Base-by-base conservation (phyloP, 1,140 invertebrate genomes). In the Drosophila nebulosa region DNA sequence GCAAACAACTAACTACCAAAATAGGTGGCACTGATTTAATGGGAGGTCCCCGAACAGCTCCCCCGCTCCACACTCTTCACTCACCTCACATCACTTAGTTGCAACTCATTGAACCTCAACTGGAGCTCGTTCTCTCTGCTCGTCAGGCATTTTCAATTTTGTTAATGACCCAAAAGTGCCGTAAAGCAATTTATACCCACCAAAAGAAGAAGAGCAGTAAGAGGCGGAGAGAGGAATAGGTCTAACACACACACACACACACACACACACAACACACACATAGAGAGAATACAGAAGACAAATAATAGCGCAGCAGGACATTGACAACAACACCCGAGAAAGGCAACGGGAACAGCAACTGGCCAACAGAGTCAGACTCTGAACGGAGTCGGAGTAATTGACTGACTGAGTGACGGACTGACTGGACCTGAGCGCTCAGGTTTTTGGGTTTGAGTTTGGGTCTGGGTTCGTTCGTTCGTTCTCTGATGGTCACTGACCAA, bases 261-360 rank as follows among this genome's bases (percentile, higher is more conserved):
- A 52, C 3, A 39, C 3, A 39, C 1, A 77, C 61, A 73, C 53
- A 83, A 39, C 1, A 77, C 61, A 73, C 53, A 83, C 18, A 30
- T 12, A 55, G 14, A 30, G n/a, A 55, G 52, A 55, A 55, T 22
- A 30, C 24, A 55, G 52, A 55, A 83, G 81, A 86, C 81, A 86
- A 86, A 86, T 86, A 86, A 86, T 86, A 78, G 81, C 81, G 74
- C 81, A 86, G 79, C 81, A 86, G 81, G 81, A 86, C 81, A 86
- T 83, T 83, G 81, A 86, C 81, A 81, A 85, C 75, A 74, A 74
- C 72, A 78, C 70, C 70, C 66, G 74, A 78, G 65, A 60, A 46
- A 51, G 50, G 51, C 24, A 53, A 53, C 51, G n/a, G 52, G 24
- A 55, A 55, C 52, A 30, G 52, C 39, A 46, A 46, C 39, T 46